Base-by-base conservation (phyloP, 2,888 invertebrate genomes). In the Scaptomyza flava region DNA sequence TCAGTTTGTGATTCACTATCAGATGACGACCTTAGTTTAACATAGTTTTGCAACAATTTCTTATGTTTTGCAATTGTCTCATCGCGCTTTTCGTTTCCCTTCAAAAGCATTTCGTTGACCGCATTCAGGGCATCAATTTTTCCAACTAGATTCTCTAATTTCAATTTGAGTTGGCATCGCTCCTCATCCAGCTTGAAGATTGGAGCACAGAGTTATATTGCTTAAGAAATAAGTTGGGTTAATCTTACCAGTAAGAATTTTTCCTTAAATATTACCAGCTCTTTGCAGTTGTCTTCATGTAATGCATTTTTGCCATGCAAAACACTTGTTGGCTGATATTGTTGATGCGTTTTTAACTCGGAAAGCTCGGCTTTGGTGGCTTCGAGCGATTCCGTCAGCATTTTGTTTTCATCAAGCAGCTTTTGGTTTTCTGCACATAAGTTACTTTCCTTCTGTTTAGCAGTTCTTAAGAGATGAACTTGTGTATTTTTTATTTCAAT, bases 31-130 rank as follows among this genome's bases (percentile, higher is more conserved):
- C 2, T 38, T 3, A 8, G 9, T 8, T 12, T 48, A 0, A 0
- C 11, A 14, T 34, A 14, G 23, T 33, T 45, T 1, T 11, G n/a
- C 7, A 53, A 9, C 17, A 57, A 42, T 7, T 57, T 57, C 33
- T 53, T 68, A 34, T 34, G 63, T 6, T 54, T 6, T 0, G 4
- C 12, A 41, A 68, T 64, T 0, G 23, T 14, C 7, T 63, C 63
- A 3, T 56, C 68, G 3, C 51, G 54, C 9, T 54, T 46, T 23
- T 64, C 51, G 17, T 36, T 72, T 7, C 42, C 63, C 30, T 7
- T 12, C 8, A 51, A 3, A 34, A 72, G 58, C 51, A 73, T 47
- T 38, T 68, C 63, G n/a, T 63, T 72, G 7, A 54, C 7, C 1
- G 23, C 34, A 31, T 38, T 62, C 6, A 72, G 23, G 0, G 33